phyloP scores from a whole-genome alignment of 2,888 invertebrate species.

The Taenaris catops region DNA sequence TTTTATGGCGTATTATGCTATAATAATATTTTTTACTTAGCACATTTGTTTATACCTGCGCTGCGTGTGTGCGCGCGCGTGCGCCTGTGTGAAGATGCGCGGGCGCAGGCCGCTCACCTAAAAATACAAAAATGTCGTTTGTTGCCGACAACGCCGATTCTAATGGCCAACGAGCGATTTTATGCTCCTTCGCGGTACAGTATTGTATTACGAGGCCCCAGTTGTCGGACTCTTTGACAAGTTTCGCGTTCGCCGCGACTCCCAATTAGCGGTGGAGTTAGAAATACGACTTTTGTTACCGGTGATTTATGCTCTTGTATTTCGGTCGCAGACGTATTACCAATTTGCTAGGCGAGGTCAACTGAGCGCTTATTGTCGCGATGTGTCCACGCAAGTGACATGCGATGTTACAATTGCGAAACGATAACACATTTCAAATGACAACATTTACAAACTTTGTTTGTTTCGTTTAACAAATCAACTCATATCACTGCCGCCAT shows the following conservation, averaged over 20 bases:
- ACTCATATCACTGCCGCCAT: too few species aligned
- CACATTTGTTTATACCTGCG: constrained; percentile 62
- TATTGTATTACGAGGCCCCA: constrained; percentile 51
- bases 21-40: constrained; percentile 79
- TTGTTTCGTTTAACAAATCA: too few species aligned
- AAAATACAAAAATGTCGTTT: constrained; percentile 61
- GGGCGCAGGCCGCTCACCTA: constrained; percentile 36
- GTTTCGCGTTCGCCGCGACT: constrained; percentile 47
- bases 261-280: constrained; percentile 49
- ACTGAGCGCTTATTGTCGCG: constrained; percentile 15
- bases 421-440: too few species aligned
- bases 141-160: constrained; percentile 42
- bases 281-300: constrained; percentile 57
- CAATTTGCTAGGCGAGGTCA: constrained; percentile 17
- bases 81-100: constrained; percentile 36
- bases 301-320: constrained; percentile 56
- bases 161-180: constrained; percentile 54
- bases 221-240: constrained; percentile 43
- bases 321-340: constrained; percentile 14
- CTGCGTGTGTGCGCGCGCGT: constrained; percentile 24
- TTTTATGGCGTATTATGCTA: constrained; percentile 74
- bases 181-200: constrained; percentile 60
- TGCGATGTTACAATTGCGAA: constrained; percentile 1
- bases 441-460: too few species aligned
- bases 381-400: constrained; percentile 1